Percentiles rank a stretch among this genome's conserved stretches.
phyloP scores from a whole-genome alignment of 2,113 vertebrate species.

The Candoia aspera region DNA sequence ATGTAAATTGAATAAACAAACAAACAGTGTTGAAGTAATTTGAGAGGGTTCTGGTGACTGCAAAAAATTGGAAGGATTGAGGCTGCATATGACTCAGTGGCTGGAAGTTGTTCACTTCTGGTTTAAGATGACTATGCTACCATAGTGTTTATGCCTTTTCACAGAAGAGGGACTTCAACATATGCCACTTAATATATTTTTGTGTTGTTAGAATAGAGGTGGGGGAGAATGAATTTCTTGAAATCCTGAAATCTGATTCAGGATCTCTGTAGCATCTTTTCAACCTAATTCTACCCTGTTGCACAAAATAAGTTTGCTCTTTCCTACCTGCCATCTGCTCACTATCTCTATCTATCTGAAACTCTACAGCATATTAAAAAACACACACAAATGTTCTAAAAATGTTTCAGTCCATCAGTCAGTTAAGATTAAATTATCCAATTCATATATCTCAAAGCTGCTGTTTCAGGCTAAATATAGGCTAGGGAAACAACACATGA shows the following conservation, averaged over 20 bases:
- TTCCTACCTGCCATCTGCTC: not conserved
- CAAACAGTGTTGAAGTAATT: not conserved
- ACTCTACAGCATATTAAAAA: not conserved
- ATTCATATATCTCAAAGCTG: not conserved
- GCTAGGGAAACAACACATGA: not conserved
- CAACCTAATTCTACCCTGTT: not conserved
- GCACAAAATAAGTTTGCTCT: not conserved
- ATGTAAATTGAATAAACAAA: not conserved
- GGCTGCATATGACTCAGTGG: not conserved
- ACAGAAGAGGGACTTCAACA: not conserved
- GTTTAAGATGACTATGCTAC: not conserved
- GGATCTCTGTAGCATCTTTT: not conserved
- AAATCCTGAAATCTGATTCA: not conserved
- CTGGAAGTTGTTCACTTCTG: not conserved
- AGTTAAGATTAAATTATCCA: slow-evolving; percentile 8
- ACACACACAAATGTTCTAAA: not conserved
- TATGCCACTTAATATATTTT: not conserved
- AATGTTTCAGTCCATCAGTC: not conserved
- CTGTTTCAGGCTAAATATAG: not conserved
- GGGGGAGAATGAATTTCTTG: not conserved
- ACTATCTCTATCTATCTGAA: not conserved
- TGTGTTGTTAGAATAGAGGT: not conserved
- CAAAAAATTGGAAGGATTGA: not conserved
- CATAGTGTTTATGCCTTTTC: not conserved
- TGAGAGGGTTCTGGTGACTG: not conserved